Percentiles rank a stretch among this genome's conserved stretches.
Evolutionary conservation across 2,888 invertebrate species (phyloP).

Genomic region (Temnothorax rugatulus): DNA sequence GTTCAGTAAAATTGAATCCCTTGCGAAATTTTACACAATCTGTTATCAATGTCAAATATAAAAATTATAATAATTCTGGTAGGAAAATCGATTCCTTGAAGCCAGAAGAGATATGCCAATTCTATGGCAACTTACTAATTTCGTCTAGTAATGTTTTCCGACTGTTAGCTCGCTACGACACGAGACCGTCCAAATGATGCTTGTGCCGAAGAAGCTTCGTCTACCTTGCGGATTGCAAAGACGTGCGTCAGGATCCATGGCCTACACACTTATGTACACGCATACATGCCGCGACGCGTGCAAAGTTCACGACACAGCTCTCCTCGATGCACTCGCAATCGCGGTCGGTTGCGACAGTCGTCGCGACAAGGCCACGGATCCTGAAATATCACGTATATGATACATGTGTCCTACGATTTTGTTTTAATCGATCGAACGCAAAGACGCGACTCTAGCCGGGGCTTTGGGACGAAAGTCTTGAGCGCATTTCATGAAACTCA

Average conservation of each 20-base stretch:
- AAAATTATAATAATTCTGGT: background rate
- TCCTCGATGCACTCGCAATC: constrained; percentile 37
- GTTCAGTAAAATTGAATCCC: background rate
- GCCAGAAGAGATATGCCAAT: background rate
- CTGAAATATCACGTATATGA: constrained; percentile 15
- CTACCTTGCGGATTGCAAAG: constrained; percentile 28
- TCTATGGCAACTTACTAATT: constrained; percentile 28
- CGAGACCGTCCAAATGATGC: constrained; percentile 16
- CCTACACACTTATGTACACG: constrained; percentile 38
- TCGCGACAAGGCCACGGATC: constrained; percentile 30
- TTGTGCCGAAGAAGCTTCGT: constrained; percentile 30
- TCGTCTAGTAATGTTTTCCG: background rate
- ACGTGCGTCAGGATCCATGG: constrained; percentile 38
- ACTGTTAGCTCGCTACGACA: background rate
- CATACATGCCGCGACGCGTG: constrained; percentile 8
- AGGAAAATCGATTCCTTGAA: constrained; percentile 4
- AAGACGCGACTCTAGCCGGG: constrained; percentile 28
- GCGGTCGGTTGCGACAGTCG: constrained; percentile 2
- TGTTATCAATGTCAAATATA: background rate
- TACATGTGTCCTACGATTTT: constrained; percentile 16
- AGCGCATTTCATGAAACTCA: constrained; percentile 14
- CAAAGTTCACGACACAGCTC: constrained; percentile 27
- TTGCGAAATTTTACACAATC: background rate
- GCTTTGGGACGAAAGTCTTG: constrained; percentile 1
- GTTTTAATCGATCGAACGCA: constrained; percentile 24